These are phyloP conservation scores for Malurus splendens DNA, from an alignment of 2,797 vertebrate genomes.

Conservation along the genomic window DNA sequence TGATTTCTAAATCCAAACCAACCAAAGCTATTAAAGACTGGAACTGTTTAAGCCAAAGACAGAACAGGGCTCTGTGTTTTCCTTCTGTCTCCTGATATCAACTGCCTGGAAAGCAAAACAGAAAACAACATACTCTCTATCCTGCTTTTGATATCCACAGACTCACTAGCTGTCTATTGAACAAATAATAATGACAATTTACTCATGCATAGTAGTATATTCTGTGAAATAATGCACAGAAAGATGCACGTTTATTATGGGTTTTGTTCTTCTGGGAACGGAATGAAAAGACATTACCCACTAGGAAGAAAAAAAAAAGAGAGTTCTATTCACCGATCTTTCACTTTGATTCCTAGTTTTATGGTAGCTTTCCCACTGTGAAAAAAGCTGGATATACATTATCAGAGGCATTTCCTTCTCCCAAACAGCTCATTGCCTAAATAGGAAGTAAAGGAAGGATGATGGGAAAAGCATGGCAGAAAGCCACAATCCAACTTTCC, in stretches of 20 bases:
- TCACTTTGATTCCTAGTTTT: neutral
- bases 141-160: neutral
- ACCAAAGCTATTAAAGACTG: neutral
- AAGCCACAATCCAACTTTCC: conserved; percentile 4
- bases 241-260: neutral
- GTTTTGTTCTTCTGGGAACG: neutral
- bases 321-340: neutral
- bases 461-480: neutral
- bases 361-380: neutral
- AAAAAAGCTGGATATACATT: neutral
- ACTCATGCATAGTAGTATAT: neutral
- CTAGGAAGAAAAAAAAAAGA: neutral
- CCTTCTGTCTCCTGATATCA: neutral
- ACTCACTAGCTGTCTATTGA: neutral
- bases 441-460: neutral
- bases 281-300: neutral
- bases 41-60: neutral
- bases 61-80: neutral
- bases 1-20: neutral
- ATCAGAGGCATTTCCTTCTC: conserved; percentile 19
- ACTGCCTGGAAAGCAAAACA: conserved; percentile 29
- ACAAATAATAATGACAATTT: conserved; percentile 14
- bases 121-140: neutral
- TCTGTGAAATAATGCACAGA: neutral
- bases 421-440: conserved; percentile 23